Evolutionary conservation across 2,888 invertebrate species (phyloP).

Genomic region (Ichneumoninae sp.): DNA sequence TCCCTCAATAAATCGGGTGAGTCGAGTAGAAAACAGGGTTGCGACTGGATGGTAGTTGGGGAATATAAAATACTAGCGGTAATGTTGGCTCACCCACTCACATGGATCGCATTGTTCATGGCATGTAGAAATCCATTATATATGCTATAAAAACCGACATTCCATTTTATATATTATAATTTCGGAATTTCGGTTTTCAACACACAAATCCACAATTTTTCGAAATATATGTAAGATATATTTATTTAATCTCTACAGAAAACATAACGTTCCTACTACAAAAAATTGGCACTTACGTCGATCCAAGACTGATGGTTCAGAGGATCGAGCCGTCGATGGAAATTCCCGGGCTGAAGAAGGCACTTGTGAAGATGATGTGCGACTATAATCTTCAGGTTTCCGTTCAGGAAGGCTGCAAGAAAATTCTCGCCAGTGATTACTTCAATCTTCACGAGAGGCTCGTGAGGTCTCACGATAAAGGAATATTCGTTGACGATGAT

Average conservation of each 20-base stretch:
- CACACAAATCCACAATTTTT: too few species aligned
- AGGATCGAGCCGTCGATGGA: conserved; percentile 93
- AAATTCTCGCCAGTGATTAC: conserved; percentile 95
- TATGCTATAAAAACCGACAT: too few species aligned
- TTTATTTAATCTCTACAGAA: conserved; percentile 82
- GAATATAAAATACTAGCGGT: neutral
- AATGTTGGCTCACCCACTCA: too few species aligned
- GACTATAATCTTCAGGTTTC: conserved; percentile 97
- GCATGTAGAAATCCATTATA: too few species aligned
- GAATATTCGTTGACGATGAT: conserved; percentile 90
- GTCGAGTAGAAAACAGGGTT: neutral
- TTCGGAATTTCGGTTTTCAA: too few species aligned
- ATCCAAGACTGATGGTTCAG: conserved; percentile 94
- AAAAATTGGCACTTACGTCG: conserved; percentile 93
- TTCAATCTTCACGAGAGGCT: conserved; percentile 94
- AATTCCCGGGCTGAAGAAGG: conserved; percentile 95
- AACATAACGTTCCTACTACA: conserved; percentile 90
- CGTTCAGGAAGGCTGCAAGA: conserved; percentile 95
- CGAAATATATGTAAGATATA: conserved; percentile 2
- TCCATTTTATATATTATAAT: too few species aligned
- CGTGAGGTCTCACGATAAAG: conserved; percentile 91
- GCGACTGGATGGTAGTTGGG: neutral
- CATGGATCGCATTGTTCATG: too few species aligned
- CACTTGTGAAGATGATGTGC: conserved; percentile 96
- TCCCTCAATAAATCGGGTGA: conserved; percentile 93